phyloP scores from a whole-genome alignment of 1,140 invertebrate genomes.

The Linepithema humile region DNA sequence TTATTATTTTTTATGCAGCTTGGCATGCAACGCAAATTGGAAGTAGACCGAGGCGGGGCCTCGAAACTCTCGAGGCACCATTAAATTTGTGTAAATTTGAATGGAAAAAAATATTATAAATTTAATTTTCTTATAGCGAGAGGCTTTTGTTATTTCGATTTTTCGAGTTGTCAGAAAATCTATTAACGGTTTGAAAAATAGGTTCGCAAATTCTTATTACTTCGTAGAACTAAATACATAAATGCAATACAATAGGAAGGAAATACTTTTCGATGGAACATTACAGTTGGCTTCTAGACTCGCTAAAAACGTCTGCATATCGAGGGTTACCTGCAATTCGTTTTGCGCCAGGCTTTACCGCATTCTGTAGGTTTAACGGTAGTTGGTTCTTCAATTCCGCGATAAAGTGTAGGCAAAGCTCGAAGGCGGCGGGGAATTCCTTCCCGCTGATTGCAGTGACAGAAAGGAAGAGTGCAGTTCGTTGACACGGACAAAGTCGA shows the following conservation, averaged over 20 bases:
- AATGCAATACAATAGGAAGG: too few relatives aligned
- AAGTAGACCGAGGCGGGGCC: constrained; percentile 31
- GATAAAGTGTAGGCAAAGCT: constrained; percentile 24
- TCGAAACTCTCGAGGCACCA: neutral
- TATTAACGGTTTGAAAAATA: neutral
- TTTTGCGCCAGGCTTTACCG: constrained; percentile 30
- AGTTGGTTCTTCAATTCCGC: constrained; percentile 49
- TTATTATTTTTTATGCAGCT: constrained; percentile 20
- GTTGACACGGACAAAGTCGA: neutral
- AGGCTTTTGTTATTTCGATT: neutral
- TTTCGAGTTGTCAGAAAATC: neutral
- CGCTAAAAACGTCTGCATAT: neutral
- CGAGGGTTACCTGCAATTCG: neutral
- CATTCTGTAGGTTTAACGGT: constrained; percentile 52
- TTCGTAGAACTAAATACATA: neutral
- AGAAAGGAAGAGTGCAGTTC: constrained; percentile 2
- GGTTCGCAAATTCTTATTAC: neutral
- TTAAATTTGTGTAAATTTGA: neutral
- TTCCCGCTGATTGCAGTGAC: neutral
- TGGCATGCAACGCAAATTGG: constrained; percentile 22
- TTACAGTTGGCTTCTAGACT: neutral
- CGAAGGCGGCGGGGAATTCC: neutral
- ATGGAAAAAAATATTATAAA: neutral
- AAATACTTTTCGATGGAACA: too few relatives aligned
- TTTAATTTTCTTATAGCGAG: too few relatives aligned